Percentiles rank a stretch among this genome's conserved stretches.
Evolutionary conservation across 2,888 invertebrate species (phyloP).

Genomic region (Agapetus fuscipes): DNA sequence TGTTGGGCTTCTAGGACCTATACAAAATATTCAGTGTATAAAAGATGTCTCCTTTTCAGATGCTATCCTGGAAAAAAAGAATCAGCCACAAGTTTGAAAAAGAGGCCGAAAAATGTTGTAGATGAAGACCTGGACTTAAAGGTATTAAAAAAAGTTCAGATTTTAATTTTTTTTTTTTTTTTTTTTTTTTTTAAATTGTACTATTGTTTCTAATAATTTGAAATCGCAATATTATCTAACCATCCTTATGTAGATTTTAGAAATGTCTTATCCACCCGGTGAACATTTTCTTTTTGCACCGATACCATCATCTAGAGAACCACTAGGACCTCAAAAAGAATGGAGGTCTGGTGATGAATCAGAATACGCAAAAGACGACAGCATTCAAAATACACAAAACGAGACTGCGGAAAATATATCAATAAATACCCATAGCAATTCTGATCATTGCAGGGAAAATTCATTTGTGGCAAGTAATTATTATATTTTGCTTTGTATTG

Average conservation of each 20-base stretch:
- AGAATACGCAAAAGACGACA: conserved; percentile 4
- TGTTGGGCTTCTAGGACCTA: too few species aligned
- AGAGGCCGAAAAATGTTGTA: too few species aligned
- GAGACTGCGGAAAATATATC: neutral
- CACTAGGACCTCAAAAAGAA: conserved; percentile 4
- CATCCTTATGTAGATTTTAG: conserved; percentile 15
- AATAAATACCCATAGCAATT: too few species aligned
- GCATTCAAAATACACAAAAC: neutral
- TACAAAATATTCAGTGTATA: too few species aligned
- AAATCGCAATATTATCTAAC: too few species aligned
- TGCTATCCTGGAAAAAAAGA: conserved; percentile 5
- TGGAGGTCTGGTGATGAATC: conserved; percentile 12
- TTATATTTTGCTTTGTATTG: too few species aligned
- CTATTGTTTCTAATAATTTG: too few species aligned
- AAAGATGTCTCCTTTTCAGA: neutral
- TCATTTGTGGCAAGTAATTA: too few species aligned
- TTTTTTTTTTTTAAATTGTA: neutral
- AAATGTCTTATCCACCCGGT: conserved; percentile 17
- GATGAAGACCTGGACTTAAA: conserved; percentile 11
- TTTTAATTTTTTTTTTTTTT: too few species aligned
- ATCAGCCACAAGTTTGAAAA: neutral
- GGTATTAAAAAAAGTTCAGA: conserved; percentile 5
- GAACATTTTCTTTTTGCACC: conserved; percentile 16
- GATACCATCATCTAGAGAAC: conserved; percentile 10
- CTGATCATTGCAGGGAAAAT: too few species aligned